Evolutionary conservation across 2,888 invertebrate genomes (phyloP).

Genomic region (Ochropleura plecta): DNA sequence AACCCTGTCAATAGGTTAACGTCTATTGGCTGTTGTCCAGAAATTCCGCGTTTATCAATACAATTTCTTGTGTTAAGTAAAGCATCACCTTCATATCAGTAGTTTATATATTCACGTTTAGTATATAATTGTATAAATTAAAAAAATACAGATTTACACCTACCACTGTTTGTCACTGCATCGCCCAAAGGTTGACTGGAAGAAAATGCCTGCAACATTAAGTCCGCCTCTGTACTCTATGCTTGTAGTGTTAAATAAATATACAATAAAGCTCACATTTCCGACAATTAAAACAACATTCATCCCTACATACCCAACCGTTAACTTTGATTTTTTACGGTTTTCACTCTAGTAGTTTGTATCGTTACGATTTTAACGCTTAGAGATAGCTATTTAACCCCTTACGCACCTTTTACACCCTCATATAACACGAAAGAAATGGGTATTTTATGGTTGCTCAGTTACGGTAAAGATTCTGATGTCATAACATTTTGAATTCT

Average conservation of each 20-base stretch:
- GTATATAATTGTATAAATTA: too few species aligned
- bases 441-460: conserved; percentile 86
- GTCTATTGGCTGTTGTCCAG: neutral
- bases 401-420: conserved; percentile 87
- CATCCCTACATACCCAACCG: conserved; percentile 44
- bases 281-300: conserved; percentile 30
- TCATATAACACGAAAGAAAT: conserved; percentile 88
- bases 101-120: too few species aligned
- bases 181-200: too few species aligned
- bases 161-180: too few species aligned
- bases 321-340: conserved; percentile 84
- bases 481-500: conserved; percentile 89
- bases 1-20: neutral
- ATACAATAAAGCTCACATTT: too few species aligned
- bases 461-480: conserved; percentile 82
- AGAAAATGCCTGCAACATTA: too few species aligned
- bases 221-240: too few species aligned
- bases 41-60: neutral
- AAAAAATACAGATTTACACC: too few species aligned
- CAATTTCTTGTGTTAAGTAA: neutral
- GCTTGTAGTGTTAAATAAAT: too few species aligned
- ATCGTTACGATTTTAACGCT: conserved; percentile 88
- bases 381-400: conserved; percentile 87
- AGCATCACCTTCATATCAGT: neutral
- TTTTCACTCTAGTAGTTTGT: conserved; percentile 88